A percentile compares a stretch with the other conserved stretches of the same genome.
Evolutionary conservation across 2,797 vertebrate genomes (phyloP).

Genomic region (Crax fasciolata): DNA sequence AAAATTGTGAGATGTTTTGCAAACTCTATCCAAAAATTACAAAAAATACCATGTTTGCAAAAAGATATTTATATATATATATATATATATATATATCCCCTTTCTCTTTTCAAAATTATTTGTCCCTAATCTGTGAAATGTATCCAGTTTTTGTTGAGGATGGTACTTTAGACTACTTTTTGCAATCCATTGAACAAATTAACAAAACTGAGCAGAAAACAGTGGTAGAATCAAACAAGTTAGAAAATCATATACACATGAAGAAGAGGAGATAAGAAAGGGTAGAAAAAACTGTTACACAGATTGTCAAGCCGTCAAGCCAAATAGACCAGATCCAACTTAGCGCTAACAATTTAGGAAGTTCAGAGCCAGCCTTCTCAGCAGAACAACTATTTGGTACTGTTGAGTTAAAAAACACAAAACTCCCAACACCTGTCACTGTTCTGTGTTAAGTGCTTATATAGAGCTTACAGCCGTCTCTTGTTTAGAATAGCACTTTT

Average conservation of each 20-base stretch:
- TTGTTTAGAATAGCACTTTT: not conserved
- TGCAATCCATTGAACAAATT: not conserved
- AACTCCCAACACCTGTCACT: not conserved
- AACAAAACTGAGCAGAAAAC: not conserved
- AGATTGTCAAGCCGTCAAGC: not conserved
- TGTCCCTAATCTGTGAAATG: not conserved
- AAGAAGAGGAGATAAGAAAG: not conserved
- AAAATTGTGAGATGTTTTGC: too few relatives aligned
- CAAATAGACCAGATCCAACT: not conserved
- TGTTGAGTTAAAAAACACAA: not conserved
- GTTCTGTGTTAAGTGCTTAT: not conserved
- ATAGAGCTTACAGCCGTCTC: not conserved
- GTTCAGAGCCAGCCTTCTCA: not conserved
- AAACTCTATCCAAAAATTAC: not conserved
- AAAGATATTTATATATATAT: not conserved
- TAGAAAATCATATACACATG: not conserved
- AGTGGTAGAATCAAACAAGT: not conserved
- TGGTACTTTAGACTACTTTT: not conserved
- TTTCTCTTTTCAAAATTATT: not conserved
- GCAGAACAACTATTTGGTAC: not conserved
- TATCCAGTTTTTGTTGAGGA: not conserved
- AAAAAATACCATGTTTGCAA: not conserved
- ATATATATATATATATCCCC: too few relatives aligned
- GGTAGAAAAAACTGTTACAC: not conserved
- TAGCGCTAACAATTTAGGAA: not conserved